Evolutionary conservation across 2,888 invertebrate species (phyloP), one percentile per base, ranked within the genome.

Genomic region (Carcina quercana): DNA sequence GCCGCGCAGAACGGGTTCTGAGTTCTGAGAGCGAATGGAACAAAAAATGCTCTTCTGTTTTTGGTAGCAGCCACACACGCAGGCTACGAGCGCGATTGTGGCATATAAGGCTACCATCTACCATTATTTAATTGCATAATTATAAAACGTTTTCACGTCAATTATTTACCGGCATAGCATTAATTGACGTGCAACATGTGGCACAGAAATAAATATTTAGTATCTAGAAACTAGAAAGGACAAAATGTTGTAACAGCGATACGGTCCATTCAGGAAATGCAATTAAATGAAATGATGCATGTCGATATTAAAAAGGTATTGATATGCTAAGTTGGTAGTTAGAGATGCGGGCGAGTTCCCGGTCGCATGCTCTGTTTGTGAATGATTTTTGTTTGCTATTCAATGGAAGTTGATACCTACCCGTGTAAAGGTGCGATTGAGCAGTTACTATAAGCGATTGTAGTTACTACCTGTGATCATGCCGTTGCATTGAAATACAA

Each of bases 281-380:
- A 76, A 76, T 79, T 73, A 80, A 71, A 78, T 67, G 62, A 67
- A 82, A 78, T 78, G 80, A 75, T 74, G 76, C 82, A 66, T 82
- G 79, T 71, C 79, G 67, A 74, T 75, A 76, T 74, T 74, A 75
- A 76, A 79, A 73, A 70, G 59, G 65, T 65, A 83, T 80, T 80
- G 73, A 80, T 76, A 83, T 83, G 82, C 69, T 78, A 82, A 82
- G 70, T 63, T 49, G 54, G 49, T 65, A 62, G 69, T 71, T 73
- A 63, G 59, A 57, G 52, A 71, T 65, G 65, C 69, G 71, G 70
- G 70, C 63, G 55, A 49, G 54, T 60, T 52, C 55, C 62, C 69
- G 59, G 68, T 69, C 75, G 70, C 70, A 72, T 65, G 59, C 47
- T 45, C 47, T 47, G 53, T 53, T 64, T 64, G 67, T 64, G 60